Conservation (phyloP, 1,140 invertebrate species). For the Mactra quadrangularis region DNA sequence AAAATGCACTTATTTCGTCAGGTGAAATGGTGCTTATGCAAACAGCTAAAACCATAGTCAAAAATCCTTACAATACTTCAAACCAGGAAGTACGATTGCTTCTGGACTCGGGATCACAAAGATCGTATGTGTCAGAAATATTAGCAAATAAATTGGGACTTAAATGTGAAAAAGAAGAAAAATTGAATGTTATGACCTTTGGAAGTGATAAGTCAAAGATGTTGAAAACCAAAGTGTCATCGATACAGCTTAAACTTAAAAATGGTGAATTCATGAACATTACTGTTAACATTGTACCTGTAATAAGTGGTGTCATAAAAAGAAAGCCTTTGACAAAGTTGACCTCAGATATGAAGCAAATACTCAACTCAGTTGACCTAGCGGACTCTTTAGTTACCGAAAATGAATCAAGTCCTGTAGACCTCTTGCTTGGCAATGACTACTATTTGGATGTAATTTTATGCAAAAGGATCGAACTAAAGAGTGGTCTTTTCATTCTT, state of each 20-base stretch:
- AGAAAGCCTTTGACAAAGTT: background rate
- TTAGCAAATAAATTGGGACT: slow-evolving; percentile 18
- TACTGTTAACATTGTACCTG: slow-evolving; percentile 1
- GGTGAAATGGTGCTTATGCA: slow-evolving; percentile 25
- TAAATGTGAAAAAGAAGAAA: background rate
- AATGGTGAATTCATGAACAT: slow-evolving; percentile 10
- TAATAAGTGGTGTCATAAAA: slow-evolving; percentile 18
- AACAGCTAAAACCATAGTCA: slow-evolving; percentile 7
- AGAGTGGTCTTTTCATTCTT: slow-evolving; percentile 7
- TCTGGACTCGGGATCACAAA: slow-evolving; percentile 12
- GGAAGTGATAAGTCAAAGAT: background rate
- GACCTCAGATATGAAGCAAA: background rate
- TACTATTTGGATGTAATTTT: slow-evolving; percentile 20
- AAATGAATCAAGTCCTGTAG: background rate
- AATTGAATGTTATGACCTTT: slow-evolving; percentile 9
- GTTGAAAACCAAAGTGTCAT: background rate
- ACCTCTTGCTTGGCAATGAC: slow-evolving; percentile 5
- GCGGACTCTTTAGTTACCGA: background rate
- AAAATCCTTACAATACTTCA: background rate
- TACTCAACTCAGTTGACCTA: background rate
- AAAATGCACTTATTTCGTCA: background rate
- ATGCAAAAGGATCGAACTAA: background rate
- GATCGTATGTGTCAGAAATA: background rate
- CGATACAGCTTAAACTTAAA: slow-evolving; percentile 7
- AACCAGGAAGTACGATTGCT: background rate